phyloP scores from a whole-genome alignment of 2,797 vertebrate genomes.

The Cynopterus sphinx region DNA sequence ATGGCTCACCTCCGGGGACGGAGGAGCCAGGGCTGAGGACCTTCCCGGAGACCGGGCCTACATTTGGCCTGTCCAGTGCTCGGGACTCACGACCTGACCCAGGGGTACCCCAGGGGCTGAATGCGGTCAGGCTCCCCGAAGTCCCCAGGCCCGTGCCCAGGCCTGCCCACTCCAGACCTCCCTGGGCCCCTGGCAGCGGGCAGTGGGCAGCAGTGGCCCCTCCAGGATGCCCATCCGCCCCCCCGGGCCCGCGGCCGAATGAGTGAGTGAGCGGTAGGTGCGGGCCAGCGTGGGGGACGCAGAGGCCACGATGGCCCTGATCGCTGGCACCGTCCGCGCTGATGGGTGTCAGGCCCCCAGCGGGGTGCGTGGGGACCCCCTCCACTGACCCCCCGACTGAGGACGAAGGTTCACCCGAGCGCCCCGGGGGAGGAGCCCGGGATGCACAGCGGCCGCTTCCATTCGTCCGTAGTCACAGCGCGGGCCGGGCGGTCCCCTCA shows the following conservation, averaged over 20 bases:
- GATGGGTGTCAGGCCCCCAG: no score
- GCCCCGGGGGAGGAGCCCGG: accelerated
- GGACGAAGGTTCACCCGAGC: accelerated
- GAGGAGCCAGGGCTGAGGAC: neutral
- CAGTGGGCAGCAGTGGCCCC: neutral
- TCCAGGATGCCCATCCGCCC: neutral
- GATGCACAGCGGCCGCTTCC: neutral
- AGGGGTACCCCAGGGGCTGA: neutral
- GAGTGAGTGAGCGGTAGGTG: accelerated
- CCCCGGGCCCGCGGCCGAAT: accelerated
- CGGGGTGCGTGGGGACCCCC: accelerated
- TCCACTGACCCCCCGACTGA: neutral
- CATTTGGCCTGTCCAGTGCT: neutral
- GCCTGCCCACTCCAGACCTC: neutral
- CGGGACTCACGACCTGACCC: neutral
- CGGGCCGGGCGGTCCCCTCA: accelerated
- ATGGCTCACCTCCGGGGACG: neutral
- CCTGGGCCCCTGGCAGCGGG: neutral
- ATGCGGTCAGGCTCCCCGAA: neutral
- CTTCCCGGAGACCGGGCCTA: neutral
- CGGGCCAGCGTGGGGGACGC: accelerated
- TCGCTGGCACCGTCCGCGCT: accelerated
- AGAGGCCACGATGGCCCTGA: neutral
- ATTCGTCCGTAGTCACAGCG: accelerated
- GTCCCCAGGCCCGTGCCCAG: neutral